Base-by-base conservation (phyloP, 2,888 invertebrate genomes). In the Drosophila tanythrix region DNA sequence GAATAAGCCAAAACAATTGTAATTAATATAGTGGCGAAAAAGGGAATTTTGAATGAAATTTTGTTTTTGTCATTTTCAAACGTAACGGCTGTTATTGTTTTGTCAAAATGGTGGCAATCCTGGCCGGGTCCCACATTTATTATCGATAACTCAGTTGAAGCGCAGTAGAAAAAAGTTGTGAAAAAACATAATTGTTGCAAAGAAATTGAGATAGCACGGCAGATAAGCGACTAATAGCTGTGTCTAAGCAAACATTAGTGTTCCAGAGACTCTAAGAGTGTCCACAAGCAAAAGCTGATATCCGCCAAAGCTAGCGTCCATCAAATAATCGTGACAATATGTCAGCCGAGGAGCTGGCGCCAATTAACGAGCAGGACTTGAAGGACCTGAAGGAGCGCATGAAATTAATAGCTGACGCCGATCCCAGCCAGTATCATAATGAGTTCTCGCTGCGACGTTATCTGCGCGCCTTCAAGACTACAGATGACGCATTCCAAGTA, bases 401-500 rank as follows among this genome's bases (percentile, higher is more conserved):
- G 96, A 95, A 95, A 92, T 90, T 96, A 75, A 96, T 96, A 81
- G 94, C 94, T 13, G 95, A 95, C 70, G 96, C 96, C 33, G 96
- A 96, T 93, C 96, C 96, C 33, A 93, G 94, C 27, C 96, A 96
- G 90, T 96, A 95, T 89, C 96, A 96, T 84, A 96, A 96, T 91
- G 96, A 96, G 64, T 96, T 94, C 92, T 96, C 96, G 1, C 91
- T 96, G 55, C 94, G 94, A 82, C 94, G 96, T 81, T 97, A 96
- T 93, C 93, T 97, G 68, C 94, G 95, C 83, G 97, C 96, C 21
- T 97, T 96, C 89, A 95, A 95, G 93, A 95, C 95, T 43, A 95
- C 95, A 52, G 96, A 97, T 91, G 94, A 94, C 85, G 95, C 96
- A 72, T 96, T 96, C 92, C 96, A 96, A 95, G 96, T 96, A 93